Conservation (phyloP, 2,113 vertebrate genomes). For the Picathartes gymnocephalus region DNA sequence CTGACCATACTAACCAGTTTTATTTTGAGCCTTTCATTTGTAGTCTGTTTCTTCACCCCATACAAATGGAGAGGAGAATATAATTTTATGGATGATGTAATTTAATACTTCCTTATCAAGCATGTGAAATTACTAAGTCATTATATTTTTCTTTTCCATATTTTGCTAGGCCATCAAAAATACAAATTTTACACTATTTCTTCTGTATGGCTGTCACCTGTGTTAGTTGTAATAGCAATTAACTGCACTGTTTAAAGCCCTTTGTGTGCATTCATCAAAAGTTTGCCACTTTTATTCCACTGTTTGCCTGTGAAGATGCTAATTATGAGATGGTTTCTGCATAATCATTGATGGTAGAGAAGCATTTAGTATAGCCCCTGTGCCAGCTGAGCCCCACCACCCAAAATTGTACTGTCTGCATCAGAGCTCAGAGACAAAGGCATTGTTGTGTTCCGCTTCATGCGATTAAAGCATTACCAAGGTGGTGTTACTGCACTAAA, state of each 20-base stretch:
- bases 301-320: neutral
- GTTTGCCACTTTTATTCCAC: neutral
- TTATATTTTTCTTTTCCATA: neutral
- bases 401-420: neutral
- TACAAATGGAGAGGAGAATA: neutral
- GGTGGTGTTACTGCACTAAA: neutral
- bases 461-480: neutral
- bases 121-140: neutral
- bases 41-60: neutral
- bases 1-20: neutral
- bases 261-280: neutral
- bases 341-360: neutral
- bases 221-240: neutral
- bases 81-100: neutral
- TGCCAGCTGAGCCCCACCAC: slow-evolving; percentile 27
- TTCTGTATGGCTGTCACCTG: neutral
- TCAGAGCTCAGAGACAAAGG: neutral
- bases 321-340: neutral
- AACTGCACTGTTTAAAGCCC: neutral
- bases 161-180: neutral
- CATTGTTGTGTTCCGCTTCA: neutral
- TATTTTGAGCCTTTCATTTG: neutral
- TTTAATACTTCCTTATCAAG: neutral
- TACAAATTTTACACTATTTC: neutral
- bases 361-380: neutral